Evolutionary conservation across 2,888 invertebrate species (phyloP), one percentile per base, ranked within the genome.

Genomic region (Drosophila histrio): DNA sequence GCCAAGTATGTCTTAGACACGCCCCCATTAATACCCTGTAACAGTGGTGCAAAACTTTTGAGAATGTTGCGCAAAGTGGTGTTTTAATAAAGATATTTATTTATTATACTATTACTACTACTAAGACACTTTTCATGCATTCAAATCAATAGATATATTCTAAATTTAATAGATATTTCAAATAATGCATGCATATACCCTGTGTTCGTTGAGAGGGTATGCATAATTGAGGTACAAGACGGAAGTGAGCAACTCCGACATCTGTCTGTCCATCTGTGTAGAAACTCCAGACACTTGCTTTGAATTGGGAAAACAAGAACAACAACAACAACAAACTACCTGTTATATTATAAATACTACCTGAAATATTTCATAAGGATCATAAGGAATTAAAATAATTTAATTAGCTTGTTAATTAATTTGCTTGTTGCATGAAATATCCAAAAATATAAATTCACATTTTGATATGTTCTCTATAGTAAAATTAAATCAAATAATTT

Each of bases 21-120:
- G 69, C 72, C 72, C 68, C 72, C 54, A 49, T 15, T 11, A 0
- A 52, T 67, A 52, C 72, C 54, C 58, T 62, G 46, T 36, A 60
- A 61, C 39, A 17, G 54, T 47, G 34, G 41, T 49, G 26, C 19
- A 21, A 34, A 26, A 21, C 26, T 11, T 13, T 2, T 17, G 17
- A 17, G 11, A 8, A 17, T 4, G 6, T 36, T 26, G 7, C 11
- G 36, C 24, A 36, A 17, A 15, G 15, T 8, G 7, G 28, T 9
- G n/a, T n/a, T n/a, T n/a, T n/a, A n/a, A n/a, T n/a, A n/a, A n/a
- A n/a, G n/a, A n/a, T n/a, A n/a, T n/a, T n/a, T n/a, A n/a, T n/a
- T n/a, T n/a, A n/a, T n/a, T n/a, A n/a, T n/a, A n/a, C n/a, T n/a
- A n/a, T n/a, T n/a, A n/a, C n/a, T n/a, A n/a, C n/a, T n/a, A n/a